Evolutionary conservation across 2,888 invertebrate species (phyloP).

Genomic region (Drosophila subsilvestris): DNA sequence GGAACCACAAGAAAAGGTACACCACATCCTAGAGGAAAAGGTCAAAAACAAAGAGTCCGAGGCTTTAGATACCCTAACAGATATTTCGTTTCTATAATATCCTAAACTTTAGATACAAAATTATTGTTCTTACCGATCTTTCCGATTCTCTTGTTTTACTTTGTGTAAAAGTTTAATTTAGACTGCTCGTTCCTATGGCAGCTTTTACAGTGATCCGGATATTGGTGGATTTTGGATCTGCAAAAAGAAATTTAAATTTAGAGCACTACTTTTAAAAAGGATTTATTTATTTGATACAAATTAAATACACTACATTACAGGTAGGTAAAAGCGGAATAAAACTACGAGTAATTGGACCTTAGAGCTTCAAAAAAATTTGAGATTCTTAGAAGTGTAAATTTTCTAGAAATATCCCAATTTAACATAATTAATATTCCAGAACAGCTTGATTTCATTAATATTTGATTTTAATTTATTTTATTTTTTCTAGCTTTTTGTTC

Average conservation of each 20-base stretch:
- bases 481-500: neutral
- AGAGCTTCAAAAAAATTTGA: neutral
- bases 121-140: neutral
- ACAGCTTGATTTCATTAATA: neutral
- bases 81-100: no score
- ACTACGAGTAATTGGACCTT: no score
- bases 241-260: neutral
- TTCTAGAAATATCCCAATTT: neutral
- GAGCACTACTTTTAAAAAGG: no score
- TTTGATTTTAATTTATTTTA: neutral
- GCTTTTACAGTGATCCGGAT: neutral
- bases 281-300: no score
- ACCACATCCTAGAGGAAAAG: conserved; percentile 5
- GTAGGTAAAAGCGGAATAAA: no score
- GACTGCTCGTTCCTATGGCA: neutral
- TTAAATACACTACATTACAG: no score
- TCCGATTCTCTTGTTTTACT: neutral
- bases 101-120: neutral
- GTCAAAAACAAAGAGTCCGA: conserved; percentile 15
- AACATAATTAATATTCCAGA: neutral
- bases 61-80: neutral
- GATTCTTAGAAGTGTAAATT: neutral
- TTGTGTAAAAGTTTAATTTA: no score
- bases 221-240: neutral
- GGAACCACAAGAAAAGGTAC: conserved; percentile 10